phyloP scores from a whole-genome alignment of 2,797 vertebrate genomes.

The Pyrocephalus nanus region DNA sequence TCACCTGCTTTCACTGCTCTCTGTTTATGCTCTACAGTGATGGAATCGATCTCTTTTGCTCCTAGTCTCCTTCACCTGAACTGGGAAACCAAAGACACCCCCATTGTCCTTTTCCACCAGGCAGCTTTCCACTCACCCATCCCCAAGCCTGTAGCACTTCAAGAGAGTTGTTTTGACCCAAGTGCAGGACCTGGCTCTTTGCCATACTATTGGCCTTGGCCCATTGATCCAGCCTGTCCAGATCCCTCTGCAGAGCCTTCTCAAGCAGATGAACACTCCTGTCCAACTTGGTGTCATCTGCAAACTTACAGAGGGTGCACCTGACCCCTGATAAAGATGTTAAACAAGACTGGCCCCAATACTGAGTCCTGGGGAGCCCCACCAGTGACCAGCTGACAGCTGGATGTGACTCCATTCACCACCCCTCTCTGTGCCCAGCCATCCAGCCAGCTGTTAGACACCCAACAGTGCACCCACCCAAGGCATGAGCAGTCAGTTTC shows the following conservation, averaged over 20 bases:
- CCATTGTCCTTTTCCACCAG: not conserved
- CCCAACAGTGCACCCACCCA: not conserved
- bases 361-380: not conserved
- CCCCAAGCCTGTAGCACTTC: not conserved
- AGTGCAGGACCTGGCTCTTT: not conserved
- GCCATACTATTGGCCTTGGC: not conserved
- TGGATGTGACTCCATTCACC: not conserved
- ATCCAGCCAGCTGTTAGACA: not conserved
- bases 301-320: not conserved
- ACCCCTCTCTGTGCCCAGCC: not conserved
- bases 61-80: not conserved
- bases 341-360: not conserved
- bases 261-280: not conserved
- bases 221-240: not conserved
- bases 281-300: not conserved
- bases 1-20: not conserved
- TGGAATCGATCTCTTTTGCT: not conserved
- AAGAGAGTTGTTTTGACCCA: not conserved
- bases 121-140: not conserved
- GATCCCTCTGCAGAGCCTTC: too few relatives aligned
- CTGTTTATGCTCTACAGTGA: not conserved
- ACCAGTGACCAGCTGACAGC: rapidly evolving
- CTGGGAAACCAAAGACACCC: not conserved
- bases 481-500: not conserved
- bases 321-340: not conserved